phyloP scores from a whole-genome alignment of 2,797 vertebrate genomes.

The Amblyraja radiata region DNA sequence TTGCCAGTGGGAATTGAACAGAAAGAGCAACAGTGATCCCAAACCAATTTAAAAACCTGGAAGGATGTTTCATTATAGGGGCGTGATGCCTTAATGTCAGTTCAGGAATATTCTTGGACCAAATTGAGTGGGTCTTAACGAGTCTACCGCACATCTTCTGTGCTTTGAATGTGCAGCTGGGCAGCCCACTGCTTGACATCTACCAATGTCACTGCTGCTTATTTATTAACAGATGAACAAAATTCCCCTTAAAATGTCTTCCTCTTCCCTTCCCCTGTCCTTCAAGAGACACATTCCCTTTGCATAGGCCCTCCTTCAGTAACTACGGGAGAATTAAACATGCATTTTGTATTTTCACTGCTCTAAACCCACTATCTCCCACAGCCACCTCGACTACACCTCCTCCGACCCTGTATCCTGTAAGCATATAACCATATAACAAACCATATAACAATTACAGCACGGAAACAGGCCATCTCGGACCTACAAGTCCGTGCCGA shows the following conservation, averaged over 20 bases:
- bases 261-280: background rate
- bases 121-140: background rate
- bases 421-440: too few relatives aligned
- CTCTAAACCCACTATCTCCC: too few relatives aligned
- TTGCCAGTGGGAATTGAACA: background rate
- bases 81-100: background rate
- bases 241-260: background rate
- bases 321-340: background rate
- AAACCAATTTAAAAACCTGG: background rate
- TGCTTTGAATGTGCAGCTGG: constrained; percentile 9
- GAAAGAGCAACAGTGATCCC: background rate
- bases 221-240: background rate
- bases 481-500: too few relatives aligned
- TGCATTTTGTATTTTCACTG: too few relatives aligned
- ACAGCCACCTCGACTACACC: too few relatives aligned
- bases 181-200: background rate
- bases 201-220: background rate
- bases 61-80: background rate
- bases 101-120: background rate
- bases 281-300: background rate
- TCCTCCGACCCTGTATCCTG: too few relatives aligned
- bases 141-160: background rate
- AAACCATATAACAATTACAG: too few relatives aligned
- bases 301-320: background rate
- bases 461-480: too few relatives aligned